Evolutionary conservation across 37 sponge, comb jelly and placozoan genomes (phyloP).

Genomic region (Hexactinellida sp.): DNA sequence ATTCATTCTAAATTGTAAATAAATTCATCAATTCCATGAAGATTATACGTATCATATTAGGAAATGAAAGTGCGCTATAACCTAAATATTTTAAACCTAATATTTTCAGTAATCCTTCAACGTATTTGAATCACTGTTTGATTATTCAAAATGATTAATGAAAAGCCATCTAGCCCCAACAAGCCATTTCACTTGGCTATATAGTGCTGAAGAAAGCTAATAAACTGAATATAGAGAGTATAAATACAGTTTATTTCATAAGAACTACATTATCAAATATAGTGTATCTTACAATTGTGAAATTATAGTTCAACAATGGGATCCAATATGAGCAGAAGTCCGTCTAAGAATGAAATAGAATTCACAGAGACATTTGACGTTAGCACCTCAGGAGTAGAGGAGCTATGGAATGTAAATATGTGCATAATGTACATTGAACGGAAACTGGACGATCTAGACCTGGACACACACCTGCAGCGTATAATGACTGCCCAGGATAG

Average conservation of each 20-base stretch:
- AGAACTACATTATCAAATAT: too few relatives aligned
- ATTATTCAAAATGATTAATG: background rate
- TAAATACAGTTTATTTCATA: too few relatives aligned
- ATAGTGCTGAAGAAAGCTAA: too few relatives aligned
- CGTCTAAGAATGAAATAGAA: background rate
- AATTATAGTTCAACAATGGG: background rate
- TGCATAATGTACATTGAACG: conserved; percentile 10
- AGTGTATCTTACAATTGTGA: too few relatives aligned
- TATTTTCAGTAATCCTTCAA: background rate
- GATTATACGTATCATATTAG: too few relatives aligned
- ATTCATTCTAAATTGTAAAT: too few relatives aligned
- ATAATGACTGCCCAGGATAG: background rate
- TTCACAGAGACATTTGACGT: background rate
- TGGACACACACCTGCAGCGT: background rate
- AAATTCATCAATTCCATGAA: too few relatives aligned
- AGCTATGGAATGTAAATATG: background rate
- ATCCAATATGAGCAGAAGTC: background rate
- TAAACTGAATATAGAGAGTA: background rate
- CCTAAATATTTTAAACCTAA: background rate
- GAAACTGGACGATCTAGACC: background rate
- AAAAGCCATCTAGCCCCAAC: background rate
- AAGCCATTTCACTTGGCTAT: background rate
- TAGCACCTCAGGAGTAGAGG: background rate
- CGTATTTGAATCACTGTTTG: background rate
- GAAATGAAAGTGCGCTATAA: too few relatives aligned